phyloP scores from a whole-genome alignment of 2,797 vertebrate species.

The Hydrophis major region DNA sequence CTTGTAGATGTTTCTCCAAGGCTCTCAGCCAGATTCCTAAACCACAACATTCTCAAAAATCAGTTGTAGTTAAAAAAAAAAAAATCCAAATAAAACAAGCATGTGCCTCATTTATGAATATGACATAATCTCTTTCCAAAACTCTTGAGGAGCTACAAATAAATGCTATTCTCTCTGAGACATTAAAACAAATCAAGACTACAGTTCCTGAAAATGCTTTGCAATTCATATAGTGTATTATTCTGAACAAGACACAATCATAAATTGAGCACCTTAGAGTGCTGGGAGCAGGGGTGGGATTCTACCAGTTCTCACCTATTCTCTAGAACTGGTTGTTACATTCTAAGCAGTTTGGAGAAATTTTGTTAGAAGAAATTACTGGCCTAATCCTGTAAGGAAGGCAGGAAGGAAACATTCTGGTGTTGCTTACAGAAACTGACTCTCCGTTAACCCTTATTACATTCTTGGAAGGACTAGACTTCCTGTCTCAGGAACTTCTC shows the following conservation, averaged over 20 bases:
- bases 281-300: not conserved
- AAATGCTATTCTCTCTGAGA: not conserved
- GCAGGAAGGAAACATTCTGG: too few species aligned
- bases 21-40: not conserved
- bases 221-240: not conserved
- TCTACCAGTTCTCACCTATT: too few species aligned
- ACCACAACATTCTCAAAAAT: not conserved
- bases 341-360: too few species aligned
- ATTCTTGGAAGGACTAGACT: too few species aligned
- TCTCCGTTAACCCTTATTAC: too few species aligned
- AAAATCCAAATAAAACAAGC: not conserved
- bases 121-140: not conserved
- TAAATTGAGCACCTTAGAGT: not conserved
- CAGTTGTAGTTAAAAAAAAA: not conserved
- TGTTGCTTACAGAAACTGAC: too few species aligned
- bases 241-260: not conserved
- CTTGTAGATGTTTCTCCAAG: not conserved
- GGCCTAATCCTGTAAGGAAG: too few species aligned
- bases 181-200: not conserved
- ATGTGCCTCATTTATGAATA: not conserved
- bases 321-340: too few species aligned
- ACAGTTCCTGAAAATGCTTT: not conserved
- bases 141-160: not conserved
- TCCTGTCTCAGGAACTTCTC: too few species aligned
- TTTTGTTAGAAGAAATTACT: too few species aligned